These are phyloP conservation scores for Drosophila elegans DNA, from an alignment of 1,140 invertebrate species.

Conservation along the genomic window DNA sequence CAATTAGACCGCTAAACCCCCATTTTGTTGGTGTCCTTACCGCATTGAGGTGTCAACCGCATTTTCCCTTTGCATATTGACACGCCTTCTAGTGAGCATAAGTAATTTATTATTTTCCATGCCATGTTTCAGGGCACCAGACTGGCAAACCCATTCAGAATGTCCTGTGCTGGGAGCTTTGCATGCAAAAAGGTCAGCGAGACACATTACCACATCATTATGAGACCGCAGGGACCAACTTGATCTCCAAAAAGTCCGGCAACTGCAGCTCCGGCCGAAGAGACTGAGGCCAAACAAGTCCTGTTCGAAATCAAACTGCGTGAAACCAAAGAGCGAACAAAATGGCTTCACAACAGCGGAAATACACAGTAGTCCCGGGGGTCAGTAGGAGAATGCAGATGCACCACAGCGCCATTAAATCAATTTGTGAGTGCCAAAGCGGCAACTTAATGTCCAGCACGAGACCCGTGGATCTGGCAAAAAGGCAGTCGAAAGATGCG, in stretches of 20 bases:
- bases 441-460: conserved; percentile 63
- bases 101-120: conserved; percentile 4
- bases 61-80: conserved; percentile 16
- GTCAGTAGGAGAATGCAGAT: conserved; percentile 8
- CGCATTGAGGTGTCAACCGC: neutral
- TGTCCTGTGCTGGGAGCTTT: neutral
- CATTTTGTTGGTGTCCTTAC: neutral
- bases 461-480: too few species aligned
- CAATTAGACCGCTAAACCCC: neutral
- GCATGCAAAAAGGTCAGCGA: conserved; percentile 11
- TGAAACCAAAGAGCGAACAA: conserved; percentile 33
- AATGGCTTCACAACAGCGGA: conserved; percentile 45
- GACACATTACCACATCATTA: conserved; percentile 71
- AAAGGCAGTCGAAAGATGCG: neutral
- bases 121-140: neutral
- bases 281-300: neutral
- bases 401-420: conserved; percentile 65
- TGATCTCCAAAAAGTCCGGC: conserved; percentile 17
- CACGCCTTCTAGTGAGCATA: neutral
- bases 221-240: conserved; percentile 50
- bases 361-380: conserved; percentile 2
- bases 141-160: neutral
- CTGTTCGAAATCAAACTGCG: conserved; percentile 5
- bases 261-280: neutral
- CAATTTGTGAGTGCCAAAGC: conserved; percentile 45